These are phyloP conservation scores for Anthoptus insignis DNA, from an alignment of 2,888 invertebrate genomes.

Conservation along the genomic window DNA sequence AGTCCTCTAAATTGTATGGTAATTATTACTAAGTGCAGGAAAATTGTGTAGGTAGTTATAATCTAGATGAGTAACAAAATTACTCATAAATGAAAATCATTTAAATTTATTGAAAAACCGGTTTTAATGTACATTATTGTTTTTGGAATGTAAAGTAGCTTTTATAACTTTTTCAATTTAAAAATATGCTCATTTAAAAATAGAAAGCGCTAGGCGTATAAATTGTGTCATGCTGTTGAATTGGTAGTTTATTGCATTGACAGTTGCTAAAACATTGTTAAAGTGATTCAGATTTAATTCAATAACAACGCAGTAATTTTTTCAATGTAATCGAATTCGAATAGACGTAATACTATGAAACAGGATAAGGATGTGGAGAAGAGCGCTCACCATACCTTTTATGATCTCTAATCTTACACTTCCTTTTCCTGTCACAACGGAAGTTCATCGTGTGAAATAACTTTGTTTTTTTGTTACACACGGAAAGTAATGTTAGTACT, in stretches of 20 bases:
- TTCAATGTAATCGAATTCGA: neutral
- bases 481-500: constrained; percentile 34
- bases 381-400: constrained; percentile 53
- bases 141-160: neutral
- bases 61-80: too few relatives aligned
- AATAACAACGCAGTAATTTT: too few relatives aligned
- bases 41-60: too few relatives aligned
- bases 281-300: too few relatives aligned
- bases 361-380: constrained; percentile 66
- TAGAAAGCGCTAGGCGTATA: constrained; percentile 11
- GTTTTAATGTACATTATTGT: too few relatives aligned
- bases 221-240: constrained; percentile 4
- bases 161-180: neutral
- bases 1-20: too few relatives aligned
- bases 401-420: constrained; percentile 75
- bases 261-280: neutral
- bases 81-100: too few relatives aligned
- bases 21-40: too few relatives aligned
- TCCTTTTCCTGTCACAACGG: constrained; percentile 85
- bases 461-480: constrained; percentile 37
- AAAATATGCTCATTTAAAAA: constrained; percentile 22
- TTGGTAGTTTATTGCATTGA: neutral
- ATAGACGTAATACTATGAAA: constrained; percentile 45
- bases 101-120: too few relatives aligned
- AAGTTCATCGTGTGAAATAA: constrained; percentile 52